phyloP scores from a whole-genome alignment of 2,888 invertebrate genomes.

The Acanthosepion lycidas region DNA sequence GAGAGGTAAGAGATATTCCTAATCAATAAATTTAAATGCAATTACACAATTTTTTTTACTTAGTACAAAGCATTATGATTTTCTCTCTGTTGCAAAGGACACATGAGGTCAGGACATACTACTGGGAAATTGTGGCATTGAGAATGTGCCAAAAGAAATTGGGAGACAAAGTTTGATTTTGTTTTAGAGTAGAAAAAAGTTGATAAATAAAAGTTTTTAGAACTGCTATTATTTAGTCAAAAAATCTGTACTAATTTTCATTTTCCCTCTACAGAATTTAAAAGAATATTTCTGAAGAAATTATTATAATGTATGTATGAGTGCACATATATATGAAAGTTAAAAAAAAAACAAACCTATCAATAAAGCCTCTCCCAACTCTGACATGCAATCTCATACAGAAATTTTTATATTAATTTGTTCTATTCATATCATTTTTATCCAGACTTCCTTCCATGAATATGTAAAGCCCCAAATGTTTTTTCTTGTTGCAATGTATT shows the following conservation, averaged over 20 bases:
- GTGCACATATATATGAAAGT: not conserved
- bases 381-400: not conserved
- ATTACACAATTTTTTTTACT: not conserved
- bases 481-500: not conserved
- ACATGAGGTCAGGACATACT: not conserved
- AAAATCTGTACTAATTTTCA: not conserved
- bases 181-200: not conserved
- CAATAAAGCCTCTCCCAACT: not conserved
- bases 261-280: not conserved
- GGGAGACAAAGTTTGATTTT: not conserved
- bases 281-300: not conserved
- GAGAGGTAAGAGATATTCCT: not conserved
- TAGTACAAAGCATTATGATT: not conserved
- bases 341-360: not conserved
- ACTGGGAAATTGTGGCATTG: not conserved
- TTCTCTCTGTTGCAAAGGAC: conserved; percentile 33
- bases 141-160: not conserved
- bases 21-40: not conserved
- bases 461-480: not conserved
- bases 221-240: not conserved
- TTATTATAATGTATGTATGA: not conserved
- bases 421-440: not conserved
- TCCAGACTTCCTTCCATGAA: not conserved
- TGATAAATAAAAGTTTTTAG: not conserved
- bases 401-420: not conserved